phyloP scores from a whole-genome alignment of 2,888 invertebrate genomes.

The Formica aserva region DNA sequence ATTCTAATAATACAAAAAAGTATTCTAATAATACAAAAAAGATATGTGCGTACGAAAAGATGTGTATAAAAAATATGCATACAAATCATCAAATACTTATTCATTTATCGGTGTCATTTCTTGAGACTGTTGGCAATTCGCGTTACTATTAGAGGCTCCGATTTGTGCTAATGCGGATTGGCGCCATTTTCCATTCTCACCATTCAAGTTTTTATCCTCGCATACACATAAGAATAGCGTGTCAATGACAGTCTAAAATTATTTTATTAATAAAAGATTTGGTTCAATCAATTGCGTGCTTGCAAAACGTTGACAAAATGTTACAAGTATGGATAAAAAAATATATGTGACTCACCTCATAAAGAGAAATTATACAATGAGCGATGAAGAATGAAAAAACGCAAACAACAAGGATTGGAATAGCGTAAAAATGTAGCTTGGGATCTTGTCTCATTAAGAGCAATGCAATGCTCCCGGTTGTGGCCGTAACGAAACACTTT shows the following conservation, averaged over 20 bases:
- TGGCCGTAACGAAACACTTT: conserved; percentile 93
- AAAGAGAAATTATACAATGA: conserved; percentile 96
- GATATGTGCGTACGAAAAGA: conserved; percentile 47
- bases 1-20: conserved; percentile 29
- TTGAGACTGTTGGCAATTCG: conserved; percentile 84
- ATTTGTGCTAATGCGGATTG: conserved; percentile 82
- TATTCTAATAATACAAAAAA: conserved; percentile 27
- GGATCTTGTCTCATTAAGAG: conserved; percentile 91
- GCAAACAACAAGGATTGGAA: conserved; percentile 94
- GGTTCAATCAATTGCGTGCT: conserved; percentile 19
- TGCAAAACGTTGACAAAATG: background rate
- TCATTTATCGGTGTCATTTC: conserved; percentile 86
- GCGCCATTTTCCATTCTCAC: conserved; percentile 88
- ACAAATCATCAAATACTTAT: conserved; percentile 57
- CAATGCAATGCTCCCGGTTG: conserved; percentile 93
- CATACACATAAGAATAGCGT: conserved; percentile 97
- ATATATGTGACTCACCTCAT: conserved; percentile 90
- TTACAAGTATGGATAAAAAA: background rate
- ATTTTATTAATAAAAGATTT: conserved; percentile 30
- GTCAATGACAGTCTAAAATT: conserved; percentile 95
- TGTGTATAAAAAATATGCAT: conserved; percentile 44
- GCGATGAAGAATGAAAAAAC: conserved; percentile 96
- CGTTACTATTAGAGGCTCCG: conserved; percentile 74
- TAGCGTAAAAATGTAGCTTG: conserved; percentile 93
- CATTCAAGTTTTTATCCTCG: conserved; percentile 95